Percentiles rank a stretch among this genome's conserved stretches.
Evolutionary conservation across 2,113 vertebrate genomes (phyloP).

Genomic region (Synchiropus splendidus): DNA sequence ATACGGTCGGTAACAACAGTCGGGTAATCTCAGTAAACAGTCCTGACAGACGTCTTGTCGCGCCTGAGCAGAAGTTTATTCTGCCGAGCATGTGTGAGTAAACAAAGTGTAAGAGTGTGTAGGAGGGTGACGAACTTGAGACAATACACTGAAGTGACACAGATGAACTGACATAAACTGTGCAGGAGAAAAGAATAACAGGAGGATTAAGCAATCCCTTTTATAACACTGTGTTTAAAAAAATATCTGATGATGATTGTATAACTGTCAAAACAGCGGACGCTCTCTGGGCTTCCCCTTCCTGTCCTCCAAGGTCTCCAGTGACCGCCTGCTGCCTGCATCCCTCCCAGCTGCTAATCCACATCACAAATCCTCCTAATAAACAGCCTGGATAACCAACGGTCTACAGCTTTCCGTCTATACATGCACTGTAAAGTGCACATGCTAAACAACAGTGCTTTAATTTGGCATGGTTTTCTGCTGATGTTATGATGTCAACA

Average conservation of each 20-base stretch:
- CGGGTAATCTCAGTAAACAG: constrained; percentile 33
- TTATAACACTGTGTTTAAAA: constrained; percentile 1
- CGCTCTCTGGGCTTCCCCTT: constrained; percentile 13
- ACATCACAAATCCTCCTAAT: neutral
- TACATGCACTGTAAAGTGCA: too few species aligned
- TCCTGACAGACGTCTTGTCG: constrained; percentile 3
- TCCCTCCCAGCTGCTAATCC: constrained; percentile 16
- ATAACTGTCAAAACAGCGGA: constrained; percentile 18
- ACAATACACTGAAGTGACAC: constrained; percentile 3
- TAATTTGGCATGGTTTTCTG: too few species aligned
- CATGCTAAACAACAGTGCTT: too few species aligned
- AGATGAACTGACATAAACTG: constrained; percentile 15
- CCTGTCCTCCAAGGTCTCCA: constrained; percentile 10
- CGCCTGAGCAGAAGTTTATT: constrained; percentile 7
- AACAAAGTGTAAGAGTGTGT: constrained; percentile 20
- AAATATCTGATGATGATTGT: constrained; percentile 11
- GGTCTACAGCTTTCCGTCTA: too few species aligned
- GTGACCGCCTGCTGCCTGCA: constrained; percentile 12
- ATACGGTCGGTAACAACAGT: constrained; percentile 18
- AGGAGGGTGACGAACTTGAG: constrained; percentile 9
- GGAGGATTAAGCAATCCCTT: constrained; percentile 8
- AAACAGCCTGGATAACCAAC: neutral
- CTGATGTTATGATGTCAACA: too few species aligned
- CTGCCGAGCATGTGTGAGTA: constrained; percentile 31
- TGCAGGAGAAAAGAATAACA: constrained; percentile 13